Evolutionary conservation across 2,113 vertebrate species (phyloP).

Genomic region (Phrynosoma blainvillii): DNA sequence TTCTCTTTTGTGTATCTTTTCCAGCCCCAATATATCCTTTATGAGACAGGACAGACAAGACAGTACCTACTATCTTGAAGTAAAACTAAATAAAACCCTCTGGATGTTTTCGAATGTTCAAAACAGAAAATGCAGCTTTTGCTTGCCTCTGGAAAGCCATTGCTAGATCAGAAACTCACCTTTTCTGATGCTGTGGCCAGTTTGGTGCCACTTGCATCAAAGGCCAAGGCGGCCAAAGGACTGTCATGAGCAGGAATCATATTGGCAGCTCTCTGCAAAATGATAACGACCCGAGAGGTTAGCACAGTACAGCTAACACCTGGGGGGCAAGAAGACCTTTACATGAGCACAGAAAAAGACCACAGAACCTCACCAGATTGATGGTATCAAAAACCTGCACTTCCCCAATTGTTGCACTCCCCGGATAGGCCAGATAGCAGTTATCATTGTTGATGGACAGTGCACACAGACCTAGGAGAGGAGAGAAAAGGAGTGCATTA

Average conservation of each 20-base stretch:
- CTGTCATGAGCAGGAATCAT: conserved; percentile 99
- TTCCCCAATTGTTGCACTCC: conserved; percentile 96
- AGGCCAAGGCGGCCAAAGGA: conserved; percentile 94
- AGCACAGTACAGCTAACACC: background rate
- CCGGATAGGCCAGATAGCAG: conserved; percentile 96
- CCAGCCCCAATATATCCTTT: background rate
- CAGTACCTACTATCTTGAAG: background rate
- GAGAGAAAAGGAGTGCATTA: background rate
- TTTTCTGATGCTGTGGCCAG: conserved; percentile 98
- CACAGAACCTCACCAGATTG: conserved; percentile 86
- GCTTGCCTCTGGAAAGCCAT: background rate
- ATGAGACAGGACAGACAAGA: background rate
- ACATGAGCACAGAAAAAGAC: too few relatives aligned
- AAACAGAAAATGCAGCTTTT: background rate
- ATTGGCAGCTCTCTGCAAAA: conserved; percentile 92
- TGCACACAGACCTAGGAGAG: conserved; percentile 83
- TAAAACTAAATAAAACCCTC: background rate
- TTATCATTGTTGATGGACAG: conserved; percentile 98
- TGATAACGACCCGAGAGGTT: background rate
- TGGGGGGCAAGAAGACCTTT: background rate
- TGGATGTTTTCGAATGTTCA: background rate
- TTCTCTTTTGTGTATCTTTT: background rate
- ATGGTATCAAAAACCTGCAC: conserved; percentile 99
- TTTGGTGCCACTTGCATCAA: conserved; percentile 94
- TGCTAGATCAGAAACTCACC: conserved; percentile 69